phyloP scores from a whole-genome alignment of 2,113 vertebrate species.

The Nibea albiflora region DNA sequence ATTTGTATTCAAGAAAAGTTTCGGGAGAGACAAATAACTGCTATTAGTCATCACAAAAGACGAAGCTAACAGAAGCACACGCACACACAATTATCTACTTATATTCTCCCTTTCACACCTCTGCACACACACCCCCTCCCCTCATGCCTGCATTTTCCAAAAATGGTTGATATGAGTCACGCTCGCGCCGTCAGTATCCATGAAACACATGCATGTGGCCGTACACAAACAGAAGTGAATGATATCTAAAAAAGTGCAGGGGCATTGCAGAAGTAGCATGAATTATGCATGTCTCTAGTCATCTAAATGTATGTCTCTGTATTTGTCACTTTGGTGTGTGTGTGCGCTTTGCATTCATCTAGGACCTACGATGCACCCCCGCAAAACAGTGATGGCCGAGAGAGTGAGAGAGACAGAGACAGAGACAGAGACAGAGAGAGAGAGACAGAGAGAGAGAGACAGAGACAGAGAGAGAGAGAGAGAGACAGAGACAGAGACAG shows the following conservation, averaged over 20 bases:
- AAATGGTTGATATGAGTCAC: slow-evolving; percentile 36
- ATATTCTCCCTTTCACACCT: background rate
- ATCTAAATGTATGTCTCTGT: slow-evolving; percentile 64
- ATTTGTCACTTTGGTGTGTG: slow-evolving; percentile 59
- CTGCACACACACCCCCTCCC: slow-evolving; percentile 6
- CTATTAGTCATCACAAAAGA: slow-evolving; percentile 61
- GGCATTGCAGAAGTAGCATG: slow-evolving; percentile 45
- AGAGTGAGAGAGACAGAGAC: slow-evolving; percentile 21
- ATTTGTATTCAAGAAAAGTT: slow-evolving; percentile 63
- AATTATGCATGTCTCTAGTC: slow-evolving; percentile 71
- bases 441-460: background rate
- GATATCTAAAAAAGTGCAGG: slow-evolving; percentile 44
- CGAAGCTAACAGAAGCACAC: background rate
- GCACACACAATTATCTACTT: background rate
- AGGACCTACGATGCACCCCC: slow-evolving; percentile 43
- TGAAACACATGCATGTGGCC: background rate
- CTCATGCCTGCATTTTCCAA: background rate
- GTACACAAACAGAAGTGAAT: slow-evolving; percentile 21
- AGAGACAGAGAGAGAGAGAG: background rate
- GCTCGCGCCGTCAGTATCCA: background rate
- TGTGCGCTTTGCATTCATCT: slow-evolving; percentile 59
- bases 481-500: background rate
- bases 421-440: background rate
- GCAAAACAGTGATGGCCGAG: slow-evolving; percentile 49
- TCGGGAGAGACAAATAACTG: slow-evolving; percentile 55